Base-by-base conservation (phyloP, 2,888 invertebrate genomes). In the Netelia inedita region DNA sequence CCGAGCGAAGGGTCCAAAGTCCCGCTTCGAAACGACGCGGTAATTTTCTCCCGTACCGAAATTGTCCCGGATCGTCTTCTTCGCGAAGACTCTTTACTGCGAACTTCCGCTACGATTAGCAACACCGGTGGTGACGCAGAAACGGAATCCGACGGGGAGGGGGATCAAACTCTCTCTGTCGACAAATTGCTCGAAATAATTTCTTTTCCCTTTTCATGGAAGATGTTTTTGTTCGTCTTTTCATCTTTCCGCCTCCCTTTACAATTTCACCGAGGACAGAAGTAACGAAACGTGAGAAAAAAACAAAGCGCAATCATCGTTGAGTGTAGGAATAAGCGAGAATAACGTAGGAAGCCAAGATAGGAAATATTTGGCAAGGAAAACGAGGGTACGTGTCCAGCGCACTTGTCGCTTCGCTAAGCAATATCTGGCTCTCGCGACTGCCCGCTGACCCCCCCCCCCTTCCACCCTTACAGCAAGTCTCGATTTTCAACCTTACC, bases 371-470 rank as follows among this genome's bases (percentile, higher is more conserved):
- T 50, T 5, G 50, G 69, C 43, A 35, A 78, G 19, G 57, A 76
- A 61, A 21, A 23, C 74, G 63, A 82, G 63, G 78, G 90, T 91
- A 91, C 89, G 89, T 91, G 92, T 92, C 92, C 90, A 80, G 90
- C 89, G 89, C 92, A 92, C 92, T 92, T 92, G 92, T 89, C 89
- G 90, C 92, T 88, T 86, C 86, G 83, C 88, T 91, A 90, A 91
- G 90, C 91, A 92, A 92, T 92, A 92, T 82, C 79, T 82, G 82
- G 35, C 35, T 82, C 81, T 81, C 90, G 80, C 76, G 71, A 71
- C 53, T 84, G 71, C 83, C 84, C 73, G 69, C 85, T 87, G 88
- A 88, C 87, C 87, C 85, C 88, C 86, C 53, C n/a, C 1, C n/a
- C 2, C 53, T 2, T 14, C 53, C 87, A 79, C 35, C 35, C 1